Evolutionary conservation across 2,888 invertebrate species (phyloP).

Genomic region (Ennomos quercinarius): DNA sequence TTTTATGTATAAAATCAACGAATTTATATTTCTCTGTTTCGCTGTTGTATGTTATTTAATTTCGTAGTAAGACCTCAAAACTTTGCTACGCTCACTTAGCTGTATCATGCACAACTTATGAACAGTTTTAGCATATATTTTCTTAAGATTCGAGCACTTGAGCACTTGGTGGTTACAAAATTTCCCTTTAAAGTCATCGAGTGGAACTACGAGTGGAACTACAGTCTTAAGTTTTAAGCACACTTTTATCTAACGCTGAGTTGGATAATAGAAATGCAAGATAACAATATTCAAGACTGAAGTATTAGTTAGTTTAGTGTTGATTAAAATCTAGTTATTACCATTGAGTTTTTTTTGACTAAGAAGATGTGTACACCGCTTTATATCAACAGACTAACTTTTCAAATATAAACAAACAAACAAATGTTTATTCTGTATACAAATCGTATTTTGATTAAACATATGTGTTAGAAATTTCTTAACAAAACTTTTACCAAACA

Average conservation of each 20-base stretch:
- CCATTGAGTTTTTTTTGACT: too few relatives aligned
- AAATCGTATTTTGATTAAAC: too few relatives aligned
- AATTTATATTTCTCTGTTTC: too few relatives aligned
- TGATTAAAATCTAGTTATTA: too few relatives aligned
- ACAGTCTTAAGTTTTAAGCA: slow-evolving; percentile 29
- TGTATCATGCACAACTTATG: slow-evolving; percentile 48
- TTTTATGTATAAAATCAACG: too few relatives aligned
- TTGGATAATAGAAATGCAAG: slow-evolving; percentile 23
- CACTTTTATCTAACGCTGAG: slow-evolving; percentile 19
- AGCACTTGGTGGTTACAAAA: slow-evolving; percentile 35
- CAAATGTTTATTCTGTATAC: too few relatives aligned
- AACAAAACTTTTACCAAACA: slow-evolving; percentile 3
- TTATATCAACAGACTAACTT: too few relatives aligned
- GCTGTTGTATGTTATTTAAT: slow-evolving; percentile 1
- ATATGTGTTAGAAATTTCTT: not conserved
- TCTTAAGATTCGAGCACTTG: slow-evolving; percentile 37
- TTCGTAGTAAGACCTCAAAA: slow-evolving; percentile 14
- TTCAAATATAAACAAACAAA: too few relatives aligned
- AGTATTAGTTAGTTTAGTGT: not conserved
- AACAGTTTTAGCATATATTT: slow-evolving; percentile 50
- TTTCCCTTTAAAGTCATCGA: slow-evolving; percentile 40
- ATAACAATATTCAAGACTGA: slow-evolving; percentile 6
- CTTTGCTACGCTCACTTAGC: slow-evolving; percentile 37
- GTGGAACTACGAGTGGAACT: slow-evolving; percentile 26
- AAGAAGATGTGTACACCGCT: too few relatives aligned